Base-by-base conservation (phyloP, 2,113 vertebrate genomes). In the Neomonachus schauinslandi region DNA sequence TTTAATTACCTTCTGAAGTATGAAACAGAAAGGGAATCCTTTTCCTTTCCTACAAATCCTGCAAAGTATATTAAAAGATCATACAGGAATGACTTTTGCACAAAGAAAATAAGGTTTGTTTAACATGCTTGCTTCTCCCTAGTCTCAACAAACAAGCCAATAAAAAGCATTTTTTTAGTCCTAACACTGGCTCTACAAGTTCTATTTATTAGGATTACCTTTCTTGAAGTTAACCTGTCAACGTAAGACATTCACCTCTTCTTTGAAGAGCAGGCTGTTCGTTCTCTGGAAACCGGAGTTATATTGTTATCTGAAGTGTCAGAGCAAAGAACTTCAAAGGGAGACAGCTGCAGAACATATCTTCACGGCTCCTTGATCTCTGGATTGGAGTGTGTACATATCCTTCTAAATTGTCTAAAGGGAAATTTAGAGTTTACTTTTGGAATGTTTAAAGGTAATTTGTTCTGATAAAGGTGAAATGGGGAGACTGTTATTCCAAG, bases 201-300 rank as follows among this genome's bases (percentile, higher is more conserved):
- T 86, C 89, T 90, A 96, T 89, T 96, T 93, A 81, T 95, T 94
- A 85, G 84, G 81, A 89, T 93, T 95, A 86, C 74, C 18, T 91
- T 93, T 97, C 86, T 96, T 97, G 81, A 91, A 91, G 95, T 95
- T 90, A 97, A 96, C 89, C 94, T 97, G 82, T 94, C 89, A 95
- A 14, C 26, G 21, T 55, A 57, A 86, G 72, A 63, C 79, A 92
- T 71, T 95, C 77, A 57, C 55, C 82, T 80, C n/a, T 39, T 76
- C 89, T 94, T 96, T 91, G 59, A 91, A 96, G 36, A 85, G 80
- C 7, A 85, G 93, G 6, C 80, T 11, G 36, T 26, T 88, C 53
- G 39, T 89, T 92, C 88, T 91, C 59, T 26, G 67, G 80, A 81
- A 96, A 55, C 39, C 49, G 65, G 79, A 97, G 83, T 81, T 87